Evolutionary conservation across 2,888 invertebrate species (phyloP), one percentile per base, ranked within the genome.

Genomic region (Dendrolimus pini): DNA sequence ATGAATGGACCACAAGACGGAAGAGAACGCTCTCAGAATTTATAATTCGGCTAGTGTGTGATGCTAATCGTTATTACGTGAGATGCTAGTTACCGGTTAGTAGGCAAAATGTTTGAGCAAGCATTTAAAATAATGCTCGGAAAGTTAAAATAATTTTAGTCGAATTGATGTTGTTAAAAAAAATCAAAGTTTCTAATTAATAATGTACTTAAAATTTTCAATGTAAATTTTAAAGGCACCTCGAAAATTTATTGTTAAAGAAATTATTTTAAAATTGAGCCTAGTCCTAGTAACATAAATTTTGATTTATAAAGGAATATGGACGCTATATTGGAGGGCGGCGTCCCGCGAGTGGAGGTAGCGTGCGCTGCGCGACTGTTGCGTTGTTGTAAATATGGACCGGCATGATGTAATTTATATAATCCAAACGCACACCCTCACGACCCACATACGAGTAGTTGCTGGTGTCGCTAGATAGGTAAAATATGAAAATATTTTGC

Each of bases 131-230:
- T 78, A 75, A 83, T 82, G 89, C 89, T 89, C 89, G 78, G 72
- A 75, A 75, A 76, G 76, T 75, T 77, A 78, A 81, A 82, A 80
- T 83, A 82, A 82, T 82, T 82, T 82, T 89, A 90, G 89, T 89
- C 85, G 82, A 87, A 89, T 89, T 83, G 89, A 89, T 89, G 89
- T 89, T 90, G 89, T 89, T 89, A 68, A 83, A 84, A 71, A 80
- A 83, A 88, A 85, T 85, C 81, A 85, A 89, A 86, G 85, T 89
- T 87, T 89, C 86, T 88, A 85, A 87, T 82, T 82, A 82, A 65
- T 85, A 86, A 83, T 87, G 89, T 89, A 89, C 89, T 90, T 89
- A 90, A 83, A 70, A 85, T 82, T 78, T 86, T 88, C 87, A 86
- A 85, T 88, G 89, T 89, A 88, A 89, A 89, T 85, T 86, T 78